These are phyloP conservation scores for Eremobia ochroleuca DNA, from an alignment of 2,888 invertebrate species.

Conservation along the genomic window DNA sequence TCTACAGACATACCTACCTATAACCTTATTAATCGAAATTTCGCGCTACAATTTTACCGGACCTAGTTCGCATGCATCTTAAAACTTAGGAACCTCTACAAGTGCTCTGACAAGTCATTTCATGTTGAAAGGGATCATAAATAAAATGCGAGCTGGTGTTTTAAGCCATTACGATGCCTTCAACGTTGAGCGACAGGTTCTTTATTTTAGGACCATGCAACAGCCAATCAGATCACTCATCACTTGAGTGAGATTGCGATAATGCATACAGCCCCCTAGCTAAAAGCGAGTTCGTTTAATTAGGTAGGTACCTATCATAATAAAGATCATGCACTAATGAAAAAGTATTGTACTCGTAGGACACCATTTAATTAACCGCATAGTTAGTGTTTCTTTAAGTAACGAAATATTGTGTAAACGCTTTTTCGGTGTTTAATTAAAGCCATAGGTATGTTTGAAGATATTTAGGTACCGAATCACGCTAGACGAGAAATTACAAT, in stretches of 20 bases:
- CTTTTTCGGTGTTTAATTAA: neutral
- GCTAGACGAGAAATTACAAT: too few species aligned
- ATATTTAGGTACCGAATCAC: neutral
- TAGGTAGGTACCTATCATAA: neutral
- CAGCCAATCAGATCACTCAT: conserved; percentile 33
- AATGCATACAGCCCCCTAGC: neutral
- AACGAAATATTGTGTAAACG: neutral
- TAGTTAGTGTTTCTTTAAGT: neutral
- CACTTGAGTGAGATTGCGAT: conserved; percentile 33
- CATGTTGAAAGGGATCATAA: conserved; percentile 37
- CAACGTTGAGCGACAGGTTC: conserved; percentile 57
- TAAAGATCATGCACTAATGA: neutral
- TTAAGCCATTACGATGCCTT: conserved; percentile 36
- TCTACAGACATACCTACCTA: neutral
- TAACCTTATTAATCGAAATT: neutral
- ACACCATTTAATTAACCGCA: neutral
- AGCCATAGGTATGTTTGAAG: neutral
- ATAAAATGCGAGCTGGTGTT: conserved; percentile 34
- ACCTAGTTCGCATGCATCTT: neutral
- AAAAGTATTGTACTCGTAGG: neutral
- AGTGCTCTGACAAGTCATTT: conserved; percentile 21
- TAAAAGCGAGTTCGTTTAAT: neutral
- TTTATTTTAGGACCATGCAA: conserved; percentile 49
- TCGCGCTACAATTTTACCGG: neutral
- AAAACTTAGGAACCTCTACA: conserved; percentile 3